Percentiles rank a stretch among this genome's conserved stretches.
phyloP scores from a whole-genome alignment of 2,797 vertebrate species.

The Sylvilagus floridanus region DNA sequence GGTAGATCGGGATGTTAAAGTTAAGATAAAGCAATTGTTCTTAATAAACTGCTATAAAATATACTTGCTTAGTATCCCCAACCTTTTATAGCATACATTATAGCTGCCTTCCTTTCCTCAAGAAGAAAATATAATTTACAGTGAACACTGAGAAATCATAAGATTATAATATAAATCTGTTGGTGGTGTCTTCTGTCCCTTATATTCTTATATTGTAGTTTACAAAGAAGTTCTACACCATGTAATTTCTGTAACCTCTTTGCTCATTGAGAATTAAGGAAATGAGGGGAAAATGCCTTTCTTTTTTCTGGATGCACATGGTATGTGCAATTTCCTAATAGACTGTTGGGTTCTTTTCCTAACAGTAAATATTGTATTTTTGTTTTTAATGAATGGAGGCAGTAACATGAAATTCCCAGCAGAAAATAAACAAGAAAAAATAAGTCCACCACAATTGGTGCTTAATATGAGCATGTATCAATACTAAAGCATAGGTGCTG shows the following conservation, averaged over 20 bases:
- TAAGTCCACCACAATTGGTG: neutral
- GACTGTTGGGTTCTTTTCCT: neutral
- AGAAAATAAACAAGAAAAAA: conserved; percentile 64
- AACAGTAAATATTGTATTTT: neutral
- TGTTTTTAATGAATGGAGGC: neutral
- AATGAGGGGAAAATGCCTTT: neutral
- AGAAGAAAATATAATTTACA: conserved; percentile 14
- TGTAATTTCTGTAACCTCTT: neutral
- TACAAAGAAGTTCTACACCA: neutral
- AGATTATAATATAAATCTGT: neutral
- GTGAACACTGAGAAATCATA: neutral
- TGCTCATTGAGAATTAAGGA: neutral
- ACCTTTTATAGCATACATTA: neutral
- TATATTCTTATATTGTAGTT: neutral
- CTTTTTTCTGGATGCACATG: neutral
- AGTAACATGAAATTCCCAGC: neutral
- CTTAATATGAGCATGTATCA: conserved; percentile 42
- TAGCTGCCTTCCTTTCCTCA: neutral
- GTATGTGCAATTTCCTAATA: neutral
- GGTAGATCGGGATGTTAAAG: neutral
- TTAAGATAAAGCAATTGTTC: conserved; percentile 4
- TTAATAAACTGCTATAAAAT: neutral
- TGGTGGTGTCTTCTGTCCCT: neutral
- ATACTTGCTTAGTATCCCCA: neutral
- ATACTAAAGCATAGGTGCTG: conserved; percentile 59